phyloP scores from a whole-genome alignment of 2,888 invertebrate genomes.

The Cheilosia vernalis region DNA sequence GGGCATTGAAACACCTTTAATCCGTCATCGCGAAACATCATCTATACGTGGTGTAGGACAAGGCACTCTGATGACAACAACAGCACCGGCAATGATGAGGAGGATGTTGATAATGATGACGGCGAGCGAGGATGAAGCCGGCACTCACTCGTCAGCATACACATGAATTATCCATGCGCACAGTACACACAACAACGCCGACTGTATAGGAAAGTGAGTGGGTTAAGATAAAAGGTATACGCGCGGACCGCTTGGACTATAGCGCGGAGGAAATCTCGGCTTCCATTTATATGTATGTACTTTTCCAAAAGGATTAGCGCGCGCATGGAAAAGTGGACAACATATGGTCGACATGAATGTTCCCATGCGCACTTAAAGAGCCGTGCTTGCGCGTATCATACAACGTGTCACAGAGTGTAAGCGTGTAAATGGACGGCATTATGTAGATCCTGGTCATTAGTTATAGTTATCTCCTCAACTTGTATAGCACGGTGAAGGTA shows the following conservation, averaged over 20 bases:
- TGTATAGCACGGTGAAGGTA: constrained; percentile 9
- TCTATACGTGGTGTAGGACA: constrained; percentile 59
- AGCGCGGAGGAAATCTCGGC: constrained; percentile 44
- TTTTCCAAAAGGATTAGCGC: constrained; percentile 61
- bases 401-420: constrained; percentile 68
- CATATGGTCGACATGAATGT: constrained; percentile 26
- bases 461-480: constrained; percentile 38
- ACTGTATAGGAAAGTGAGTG: constrained; percentile 31
- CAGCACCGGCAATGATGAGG: constrained; percentile 24
- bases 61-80: constrained; percentile 38
- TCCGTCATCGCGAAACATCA: constrained; percentile 71
- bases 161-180: constrained; percentile 64
- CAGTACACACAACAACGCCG: not conserved
- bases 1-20: constrained; percentile 59
- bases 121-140: constrained; percentile 38
- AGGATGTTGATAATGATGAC: constrained; percentile 47
- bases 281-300: constrained; percentile 36
- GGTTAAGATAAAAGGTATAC: constrained; percentile 50
- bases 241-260: not conserved
- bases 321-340: constrained; percentile 35
- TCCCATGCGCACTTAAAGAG: constrained; percentile 58
- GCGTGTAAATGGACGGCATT: constrained; percentile 68
- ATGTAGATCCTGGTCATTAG: constrained; percentile 67
- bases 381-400: constrained; percentile 58
- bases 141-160: constrained; percentile 41